These are phyloP conservation scores for Drosophila incognita DNA, from an alignment of 2,888 invertebrate species.

Conservation along the genomic window DNA sequence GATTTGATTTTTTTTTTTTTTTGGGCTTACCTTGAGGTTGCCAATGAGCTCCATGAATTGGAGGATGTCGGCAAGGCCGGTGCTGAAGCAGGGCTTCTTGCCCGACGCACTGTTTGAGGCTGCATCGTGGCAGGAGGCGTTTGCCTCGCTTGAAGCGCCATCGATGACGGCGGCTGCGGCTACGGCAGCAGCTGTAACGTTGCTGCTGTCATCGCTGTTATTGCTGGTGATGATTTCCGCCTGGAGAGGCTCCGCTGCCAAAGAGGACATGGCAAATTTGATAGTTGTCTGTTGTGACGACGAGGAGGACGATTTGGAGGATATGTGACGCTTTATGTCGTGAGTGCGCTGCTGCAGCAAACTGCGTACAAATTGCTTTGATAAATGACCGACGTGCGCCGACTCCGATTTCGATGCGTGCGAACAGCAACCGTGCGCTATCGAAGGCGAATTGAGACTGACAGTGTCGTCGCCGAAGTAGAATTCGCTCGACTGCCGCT, in stretches of 20 bases:
- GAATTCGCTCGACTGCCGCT: constrained; percentile 49
- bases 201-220: constrained; percentile 20
- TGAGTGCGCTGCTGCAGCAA: constrained; percentile 64
- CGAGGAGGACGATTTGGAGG: constrained; percentile 4
- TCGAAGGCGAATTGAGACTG: constrained; percentile 74
- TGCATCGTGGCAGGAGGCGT: constrained; percentile 53
- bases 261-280: constrained; percentile 81
- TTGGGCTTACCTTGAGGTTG: constrained; percentile 88
- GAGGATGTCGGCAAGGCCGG: constrained; percentile 82
- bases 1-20: neutral
- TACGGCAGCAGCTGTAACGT: constrained; percentile 33
- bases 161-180: constrained; percentile 33
- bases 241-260: constrained; percentile 79
- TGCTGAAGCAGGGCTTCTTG: constrained; percentile 82
- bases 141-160: constrained; percentile 27
- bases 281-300: constrained; percentile 74
- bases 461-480: constrained; percentile 62
- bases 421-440: constrained; percentile 70
- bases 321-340: constrained; percentile 72
- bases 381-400: constrained; percentile 52
- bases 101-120: constrained; percentile 56
- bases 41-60: constrained; percentile 91
- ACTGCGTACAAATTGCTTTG: constrained; percentile 48
- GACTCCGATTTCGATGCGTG: constrained; percentile 60
- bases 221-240: constrained; percentile 53